Evolutionary conservation across 2,113 vertebrate species (phyloP).

Genomic region (Podocnemis expansa): DNA sequence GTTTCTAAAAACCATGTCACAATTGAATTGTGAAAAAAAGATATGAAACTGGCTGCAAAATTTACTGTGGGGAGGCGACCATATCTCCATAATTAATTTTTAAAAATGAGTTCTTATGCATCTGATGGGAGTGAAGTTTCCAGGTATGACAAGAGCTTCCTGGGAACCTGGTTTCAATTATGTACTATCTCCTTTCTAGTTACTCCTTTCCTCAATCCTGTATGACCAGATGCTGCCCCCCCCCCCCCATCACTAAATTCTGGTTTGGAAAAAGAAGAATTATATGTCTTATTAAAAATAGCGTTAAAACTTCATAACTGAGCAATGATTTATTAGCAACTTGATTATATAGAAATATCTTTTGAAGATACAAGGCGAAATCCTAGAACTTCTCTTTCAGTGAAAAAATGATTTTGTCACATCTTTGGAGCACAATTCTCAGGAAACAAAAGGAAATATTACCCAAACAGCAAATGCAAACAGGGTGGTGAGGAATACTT

Average conservation of each 20-base stretch:
- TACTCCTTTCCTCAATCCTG: fast-evolving
- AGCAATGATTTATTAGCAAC: no score
- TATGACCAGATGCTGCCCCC: fast-evolving
- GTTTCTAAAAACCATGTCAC: neutral
- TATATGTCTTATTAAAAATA: no score
- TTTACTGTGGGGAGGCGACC: fast-evolving
- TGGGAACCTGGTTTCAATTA: neutral
- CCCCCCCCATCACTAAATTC: no score
- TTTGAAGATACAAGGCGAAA: no score
- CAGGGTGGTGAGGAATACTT: neutral
- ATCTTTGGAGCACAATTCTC: fast-evolving
- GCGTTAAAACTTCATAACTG: no score
- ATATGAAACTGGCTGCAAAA: neutral
- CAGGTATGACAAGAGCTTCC: neutral
- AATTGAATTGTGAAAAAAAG: neutral
- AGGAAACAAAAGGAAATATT: fast-evolving
- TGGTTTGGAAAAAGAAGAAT: no score
- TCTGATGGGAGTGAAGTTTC: fast-evolving
- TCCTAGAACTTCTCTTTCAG: no score
- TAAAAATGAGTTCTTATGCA: neutral
- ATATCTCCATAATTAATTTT: fast-evolving
- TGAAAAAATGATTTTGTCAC: neutral
- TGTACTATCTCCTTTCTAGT: neutral
- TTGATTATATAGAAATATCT: no score
- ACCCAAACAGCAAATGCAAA: neutral